Percentiles rank a stretch among this genome's conserved stretches.
Conservation (phyloP, 1,140 invertebrate species). For the Drosophila kurseongensis region DNA sequence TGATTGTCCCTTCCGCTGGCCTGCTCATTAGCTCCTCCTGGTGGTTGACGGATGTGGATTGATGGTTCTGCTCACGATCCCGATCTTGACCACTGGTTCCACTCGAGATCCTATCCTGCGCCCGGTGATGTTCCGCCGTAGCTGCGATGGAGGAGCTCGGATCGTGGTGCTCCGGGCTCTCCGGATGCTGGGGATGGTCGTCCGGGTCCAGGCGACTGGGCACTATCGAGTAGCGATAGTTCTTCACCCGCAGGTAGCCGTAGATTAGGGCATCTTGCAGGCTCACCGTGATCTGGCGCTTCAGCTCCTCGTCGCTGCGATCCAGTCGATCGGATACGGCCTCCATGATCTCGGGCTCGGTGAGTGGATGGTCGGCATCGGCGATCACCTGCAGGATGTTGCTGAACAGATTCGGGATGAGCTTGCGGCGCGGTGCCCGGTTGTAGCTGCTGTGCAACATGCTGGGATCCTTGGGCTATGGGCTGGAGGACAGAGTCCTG, state of each 20-base stretch:
- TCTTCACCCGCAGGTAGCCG: conserved; percentile 51
- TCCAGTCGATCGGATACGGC: conserved; percentile 54
- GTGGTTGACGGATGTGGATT: background rate
- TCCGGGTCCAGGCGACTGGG: conserved; percentile 26
- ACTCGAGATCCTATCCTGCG: background rate
- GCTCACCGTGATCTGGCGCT: conserved; percentile 62
- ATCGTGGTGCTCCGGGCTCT: background rate
- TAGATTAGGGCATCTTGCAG: conserved; percentile 64
- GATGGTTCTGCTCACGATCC: too few species aligned
- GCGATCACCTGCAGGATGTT: conserved; percentile 63
- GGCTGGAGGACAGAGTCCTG: background rate
- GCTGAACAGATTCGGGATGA: conserved; percentile 63
- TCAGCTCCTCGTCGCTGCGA: conserved; percentile 66
- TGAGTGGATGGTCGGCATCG: conserved; percentile 57
- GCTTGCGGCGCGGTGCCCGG: conserved; percentile 54
- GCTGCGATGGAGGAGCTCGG: background rate
- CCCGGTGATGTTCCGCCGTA: background rate
- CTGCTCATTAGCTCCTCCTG: background rate
- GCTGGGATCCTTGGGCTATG: background rate
- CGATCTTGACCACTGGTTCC: background rate
- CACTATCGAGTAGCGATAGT: conserved; percentile 58
- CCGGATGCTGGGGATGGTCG: conserved; percentile 9
- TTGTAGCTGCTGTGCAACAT: conserved; percentile 59
- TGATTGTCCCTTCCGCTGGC: too few species aligned
- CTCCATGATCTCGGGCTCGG: conserved; percentile 64